These are phyloP conservation scores for Diorhabda elongata DNA, from an alignment of 1,140 invertebrate species.

Conservation along the genomic window DNA sequence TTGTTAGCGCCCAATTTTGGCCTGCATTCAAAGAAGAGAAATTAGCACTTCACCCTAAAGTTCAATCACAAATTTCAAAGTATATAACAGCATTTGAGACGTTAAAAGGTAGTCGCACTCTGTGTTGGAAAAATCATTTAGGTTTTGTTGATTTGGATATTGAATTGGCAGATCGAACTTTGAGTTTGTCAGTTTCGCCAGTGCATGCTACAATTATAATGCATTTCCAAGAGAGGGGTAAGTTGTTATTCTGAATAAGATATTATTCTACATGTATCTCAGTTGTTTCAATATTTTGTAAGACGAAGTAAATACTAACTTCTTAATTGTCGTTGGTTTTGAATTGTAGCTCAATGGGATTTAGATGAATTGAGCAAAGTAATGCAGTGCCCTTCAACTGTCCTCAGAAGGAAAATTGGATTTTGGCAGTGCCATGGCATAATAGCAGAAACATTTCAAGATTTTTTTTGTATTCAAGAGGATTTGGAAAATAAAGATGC, in stretches of 20 bases:
- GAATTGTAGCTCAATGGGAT: slow-evolving; percentile 55
- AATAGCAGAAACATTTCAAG: slow-evolving; percentile 68
- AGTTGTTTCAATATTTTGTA: neutral
- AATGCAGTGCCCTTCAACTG: slow-evolving; percentile 79
- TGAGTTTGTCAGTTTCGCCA: slow-evolving; percentile 84
- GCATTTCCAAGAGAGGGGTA: slow-evolving; percentile 88
- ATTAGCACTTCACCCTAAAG: slow-evolving; percentile 75
- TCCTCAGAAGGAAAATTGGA: slow-evolving; percentile 77
- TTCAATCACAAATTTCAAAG: slow-evolving; percentile 76
- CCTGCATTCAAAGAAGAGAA: slow-evolving; percentile 93
- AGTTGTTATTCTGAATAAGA: slow-evolving; percentile 25
- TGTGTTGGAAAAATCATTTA: slow-evolving; percentile 91
- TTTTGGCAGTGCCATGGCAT: slow-evolving; percentile 90
- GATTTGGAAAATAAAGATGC: slow-evolving; percentile 55
- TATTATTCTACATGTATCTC: no score
- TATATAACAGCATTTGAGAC: slow-evolving; percentile 92
- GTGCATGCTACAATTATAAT: slow-evolving; percentile 92
- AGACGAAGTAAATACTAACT: neutral
- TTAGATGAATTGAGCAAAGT: slow-evolving; percentile 78
- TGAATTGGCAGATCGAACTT: slow-evolving; percentile 76
- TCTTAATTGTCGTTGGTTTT: neutral
- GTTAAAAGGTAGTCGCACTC: slow-evolving; percentile 89
- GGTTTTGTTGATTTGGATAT: slow-evolving; percentile 90
- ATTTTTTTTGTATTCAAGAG: slow-evolving; percentile 76
- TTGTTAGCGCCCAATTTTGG: slow-evolving; percentile 98